Evolutionary conservation across 2,888 invertebrate genomes (phyloP).

Genomic region (Operophtera brumata): DNA sequence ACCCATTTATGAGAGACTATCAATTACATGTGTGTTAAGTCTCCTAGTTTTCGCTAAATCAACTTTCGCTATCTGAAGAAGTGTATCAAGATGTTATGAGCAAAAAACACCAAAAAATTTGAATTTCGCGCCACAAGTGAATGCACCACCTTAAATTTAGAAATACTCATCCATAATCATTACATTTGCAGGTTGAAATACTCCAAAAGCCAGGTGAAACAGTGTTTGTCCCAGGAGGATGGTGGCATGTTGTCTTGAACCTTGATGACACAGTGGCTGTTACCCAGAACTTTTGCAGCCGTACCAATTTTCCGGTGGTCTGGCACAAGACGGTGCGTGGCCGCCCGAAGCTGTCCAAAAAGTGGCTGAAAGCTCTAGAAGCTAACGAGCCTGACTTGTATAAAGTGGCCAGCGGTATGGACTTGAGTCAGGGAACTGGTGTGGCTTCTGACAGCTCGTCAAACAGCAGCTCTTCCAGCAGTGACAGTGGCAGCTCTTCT

Average conservation of each 20-base stretch:
- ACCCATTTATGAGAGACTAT: too few species aligned
- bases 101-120: too few species aligned
- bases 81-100: too few species aligned
- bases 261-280: constrained; percentile 97
- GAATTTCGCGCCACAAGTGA: too few species aligned
- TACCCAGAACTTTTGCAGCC: constrained; percentile 98
- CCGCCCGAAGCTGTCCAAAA: constrained; percentile 95
- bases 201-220: constrained; percentile 98
- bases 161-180: not conserved
- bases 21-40: too few species aligned
- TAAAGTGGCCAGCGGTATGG: constrained; percentile 89
- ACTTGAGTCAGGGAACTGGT: constrained; percentile 91
- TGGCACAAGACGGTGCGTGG: constrained; percentile 99
- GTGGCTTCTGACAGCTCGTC: constrained; percentile 97
- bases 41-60: too few species aligned
- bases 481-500: constrained; percentile 80
- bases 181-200: constrained; percentile 88
- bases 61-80: too few species aligned
- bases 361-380: constrained; percentile 89
- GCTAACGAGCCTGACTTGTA: constrained; percentile 89
- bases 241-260: constrained; percentile 99
- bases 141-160: too few species aligned
- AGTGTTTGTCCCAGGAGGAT: constrained; percentile 98
- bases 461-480: constrained; percentile 90
- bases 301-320: constrained; percentile 97